Percentiles rank a stretch among this genome's conserved stretches.
These are phyloP conservation scores for Ceratina calcarata DNA, from an alignment of 1,140 invertebrate genomes.

Conservation along the genomic window DNA sequence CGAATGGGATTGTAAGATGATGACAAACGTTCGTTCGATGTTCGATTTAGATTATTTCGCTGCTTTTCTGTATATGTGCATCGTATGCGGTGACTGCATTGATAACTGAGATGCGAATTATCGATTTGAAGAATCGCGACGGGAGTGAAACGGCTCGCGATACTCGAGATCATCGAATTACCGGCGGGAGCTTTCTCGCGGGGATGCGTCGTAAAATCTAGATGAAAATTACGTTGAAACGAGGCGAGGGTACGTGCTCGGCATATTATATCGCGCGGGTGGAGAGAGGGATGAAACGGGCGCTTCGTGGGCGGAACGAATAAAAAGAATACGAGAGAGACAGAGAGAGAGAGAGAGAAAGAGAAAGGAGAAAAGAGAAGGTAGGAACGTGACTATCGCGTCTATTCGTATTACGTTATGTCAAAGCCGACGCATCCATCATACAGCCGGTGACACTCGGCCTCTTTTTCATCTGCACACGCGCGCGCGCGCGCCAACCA, in stretches of 20 bases:
- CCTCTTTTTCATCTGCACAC: constrained; percentile 26
- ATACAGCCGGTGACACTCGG: constrained; percentile 56
- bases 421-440: constrained; percentile 74
- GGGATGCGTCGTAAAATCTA: constrained; percentile 38
- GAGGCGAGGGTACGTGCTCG: constrained; percentile 34
- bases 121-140: background rate
- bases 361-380: background rate
- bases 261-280: constrained; percentile 29
- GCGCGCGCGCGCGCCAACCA: constrained; percentile 6
- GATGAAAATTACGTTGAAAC: constrained; percentile 45
- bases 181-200: constrained; percentile 12
- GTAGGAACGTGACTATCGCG: constrained; percentile 47
- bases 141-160: background rate
- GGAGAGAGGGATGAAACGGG: background rate
- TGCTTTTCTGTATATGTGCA: too few species aligned
- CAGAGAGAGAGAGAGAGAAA: background rate
- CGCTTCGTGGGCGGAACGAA: background rate
- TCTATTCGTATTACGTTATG: constrained; percentile 68
- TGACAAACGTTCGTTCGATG: background rate
- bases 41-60: too few species aligned
- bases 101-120: too few species aligned
- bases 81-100: too few species aligned
- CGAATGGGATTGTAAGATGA: background rate
- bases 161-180: constrained; percentile 32
- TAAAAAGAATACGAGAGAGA: background rate